Percentiles rank a stretch among this genome's conserved stretches.
phyloP scores from a whole-genome alignment of 2,797 vertebrate genomes.

The Argentina silus region DNA sequence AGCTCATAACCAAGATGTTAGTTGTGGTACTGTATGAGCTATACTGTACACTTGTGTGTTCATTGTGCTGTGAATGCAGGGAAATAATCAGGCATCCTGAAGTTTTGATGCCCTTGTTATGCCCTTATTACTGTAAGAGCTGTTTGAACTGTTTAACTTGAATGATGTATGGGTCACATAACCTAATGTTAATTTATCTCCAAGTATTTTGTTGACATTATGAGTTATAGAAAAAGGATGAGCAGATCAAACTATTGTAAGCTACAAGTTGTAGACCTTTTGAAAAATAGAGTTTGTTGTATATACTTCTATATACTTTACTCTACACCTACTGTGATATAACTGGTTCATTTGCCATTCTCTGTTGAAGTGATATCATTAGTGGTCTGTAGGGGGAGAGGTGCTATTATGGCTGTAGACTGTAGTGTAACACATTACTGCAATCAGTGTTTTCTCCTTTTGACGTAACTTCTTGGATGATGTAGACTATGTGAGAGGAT shows the following conservation, averaged over 20 bases:
- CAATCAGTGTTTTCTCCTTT: no score
- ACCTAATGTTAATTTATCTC: slow-evolving; percentile 15
- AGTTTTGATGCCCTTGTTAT: slow-evolving; percentile 7
- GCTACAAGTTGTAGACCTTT: no score
- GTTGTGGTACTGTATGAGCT: not conserved
- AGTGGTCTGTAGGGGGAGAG: no score
- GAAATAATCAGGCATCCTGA: not conserved
- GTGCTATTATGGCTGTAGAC: no score
- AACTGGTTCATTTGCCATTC: no score
- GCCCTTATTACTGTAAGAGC: slow-evolving; percentile 16
- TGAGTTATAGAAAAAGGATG: no score
- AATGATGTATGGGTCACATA: not conserved
- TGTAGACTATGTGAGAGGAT: not conserved
- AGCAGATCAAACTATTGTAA: no score
- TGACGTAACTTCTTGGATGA: not conserved
- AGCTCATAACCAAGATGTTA: not conserved
- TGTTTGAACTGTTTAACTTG: slow-evolving; percentile 22
- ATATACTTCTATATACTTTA: no score
- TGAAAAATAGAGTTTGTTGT: no score
- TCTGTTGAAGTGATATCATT: no score
- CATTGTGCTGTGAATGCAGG: not conserved
- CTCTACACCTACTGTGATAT: no score
- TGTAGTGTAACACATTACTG: no score
- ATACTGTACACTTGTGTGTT: not conserved
- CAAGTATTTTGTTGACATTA: not conserved